Conservation (phyloP, 23 tunicate species). For the Aplidium turbinatum region DNA sequence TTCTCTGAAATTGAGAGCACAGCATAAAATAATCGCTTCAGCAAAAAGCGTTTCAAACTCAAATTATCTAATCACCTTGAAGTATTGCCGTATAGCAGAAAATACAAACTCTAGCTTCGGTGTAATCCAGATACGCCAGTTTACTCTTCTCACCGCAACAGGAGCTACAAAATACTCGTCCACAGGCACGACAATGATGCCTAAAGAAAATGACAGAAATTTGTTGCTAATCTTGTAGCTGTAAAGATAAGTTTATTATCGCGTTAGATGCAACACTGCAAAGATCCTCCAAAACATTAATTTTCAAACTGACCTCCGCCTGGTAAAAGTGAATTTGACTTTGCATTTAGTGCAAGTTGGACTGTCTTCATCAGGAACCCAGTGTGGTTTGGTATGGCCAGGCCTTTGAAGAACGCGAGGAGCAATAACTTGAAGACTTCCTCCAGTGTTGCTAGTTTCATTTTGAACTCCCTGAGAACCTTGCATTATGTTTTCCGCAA, state of each 20-base stretch:
- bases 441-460: too few species aligned
- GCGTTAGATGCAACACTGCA: not conserved
- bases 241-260: too few species aligned
- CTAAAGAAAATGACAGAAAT: constrained; percentile 31
- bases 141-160: constrained; percentile 70
- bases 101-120: constrained; percentile 82
- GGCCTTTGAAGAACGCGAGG: constrained; percentile 41
- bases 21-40: too few species aligned
- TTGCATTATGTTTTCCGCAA: too few species aligned
- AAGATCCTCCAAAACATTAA: not conserved
- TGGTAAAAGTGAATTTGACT: constrained; percentile 70
- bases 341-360: constrained; percentile 71
- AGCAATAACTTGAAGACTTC: too few species aligned
- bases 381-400: constrained; percentile 61
- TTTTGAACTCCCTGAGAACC: too few species aligned
- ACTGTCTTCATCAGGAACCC: constrained; percentile 85
- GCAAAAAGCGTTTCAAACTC: too few species aligned
- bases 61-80: constrained; percentile 67
- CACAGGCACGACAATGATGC: constrained; percentile 96
- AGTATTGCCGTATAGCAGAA: constrained; percentile 34
- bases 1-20: too few species aligned
- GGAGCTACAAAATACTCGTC: constrained; percentile 65
- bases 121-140: constrained; percentile 59
- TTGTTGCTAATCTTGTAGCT: not conserved
- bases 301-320: constrained; percentile 52